phyloP scores from a whole-genome alignment of 2,888 invertebrate species.

The Sipha maydis region DNA sequence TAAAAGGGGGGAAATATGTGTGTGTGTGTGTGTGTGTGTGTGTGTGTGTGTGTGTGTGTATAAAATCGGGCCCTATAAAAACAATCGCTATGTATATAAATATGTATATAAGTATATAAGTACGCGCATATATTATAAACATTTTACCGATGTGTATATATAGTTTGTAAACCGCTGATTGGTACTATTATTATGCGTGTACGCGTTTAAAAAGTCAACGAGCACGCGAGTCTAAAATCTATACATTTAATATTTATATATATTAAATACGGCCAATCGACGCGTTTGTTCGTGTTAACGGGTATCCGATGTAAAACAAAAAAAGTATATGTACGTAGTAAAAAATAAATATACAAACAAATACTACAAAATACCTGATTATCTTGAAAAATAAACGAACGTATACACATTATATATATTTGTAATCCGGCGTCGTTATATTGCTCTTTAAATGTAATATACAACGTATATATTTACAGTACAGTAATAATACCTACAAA shows the following conservation, averaged over 20 bases:
- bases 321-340: background rate
- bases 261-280: background rate
- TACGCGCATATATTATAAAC: background rate
- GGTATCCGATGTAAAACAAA: background rate
- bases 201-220: background rate
- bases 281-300: background rate
- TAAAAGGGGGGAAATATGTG: conserved; percentile 29
- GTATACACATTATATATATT: background rate
- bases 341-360: background rate
- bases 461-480: no score
- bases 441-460: no score
- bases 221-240: background rate
- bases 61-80: conserved; percentile 33
- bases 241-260: background rate
- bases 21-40: background rate
- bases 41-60: background rate
- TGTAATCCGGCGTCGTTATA: background rate
- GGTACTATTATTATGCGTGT: background rate
- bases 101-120: background rate
- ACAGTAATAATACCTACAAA: no score
- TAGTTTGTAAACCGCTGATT: background rate
- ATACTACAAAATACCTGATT: background rate
- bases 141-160: background rate
- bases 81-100: background rate
- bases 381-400: background rate